These are phyloP conservation scores for Colinus virginianus DNA, from an alignment of 2,113 vertebrate species.

Conservation along the genomic window DNA sequence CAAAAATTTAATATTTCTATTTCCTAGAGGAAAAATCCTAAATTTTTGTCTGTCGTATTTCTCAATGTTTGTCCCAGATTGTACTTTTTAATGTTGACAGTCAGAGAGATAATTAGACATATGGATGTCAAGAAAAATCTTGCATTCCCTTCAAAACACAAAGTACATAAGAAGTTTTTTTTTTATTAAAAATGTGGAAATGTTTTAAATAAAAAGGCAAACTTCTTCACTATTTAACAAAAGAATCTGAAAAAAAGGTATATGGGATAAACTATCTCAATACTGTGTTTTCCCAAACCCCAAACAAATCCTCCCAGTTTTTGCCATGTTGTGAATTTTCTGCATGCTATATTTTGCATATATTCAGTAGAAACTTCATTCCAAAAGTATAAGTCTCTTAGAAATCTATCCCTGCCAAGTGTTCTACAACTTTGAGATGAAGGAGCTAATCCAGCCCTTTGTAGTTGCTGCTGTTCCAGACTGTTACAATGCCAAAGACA, in stretches of 20 bases:
- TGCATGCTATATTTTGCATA: slow-evolving; percentile 1
- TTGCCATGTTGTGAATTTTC: not conserved
- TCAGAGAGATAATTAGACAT: not conserved
- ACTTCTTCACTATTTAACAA: not conserved
- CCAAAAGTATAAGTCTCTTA: not conserved
- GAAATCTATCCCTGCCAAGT: not conserved
- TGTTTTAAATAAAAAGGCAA: not conserved
- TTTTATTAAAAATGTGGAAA: not conserved
- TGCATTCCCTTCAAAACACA: not conserved
- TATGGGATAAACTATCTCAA: not conserved
- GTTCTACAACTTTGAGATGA: not conserved
- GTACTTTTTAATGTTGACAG: not conserved
- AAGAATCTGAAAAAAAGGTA: not conserved
- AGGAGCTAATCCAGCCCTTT: slow-evolving; percentile 41
- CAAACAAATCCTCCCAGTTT: not conserved
- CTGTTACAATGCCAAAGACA: slow-evolving; percentile 40
- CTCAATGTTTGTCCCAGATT: not conserved
- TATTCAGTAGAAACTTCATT: not conserved
- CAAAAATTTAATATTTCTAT: not conserved
- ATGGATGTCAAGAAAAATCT: not conserved
- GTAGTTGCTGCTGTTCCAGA: slow-evolving; percentile 25
- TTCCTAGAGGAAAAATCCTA: not conserved
- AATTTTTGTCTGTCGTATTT: not conserved
- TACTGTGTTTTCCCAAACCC: not conserved
- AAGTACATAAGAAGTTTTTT: not conserved